These are phyloP conservation scores for Puntigrus tetrazona DNA, from an alignment of 2,113 vertebrate genomes.

Conservation along the genomic window DNA sequence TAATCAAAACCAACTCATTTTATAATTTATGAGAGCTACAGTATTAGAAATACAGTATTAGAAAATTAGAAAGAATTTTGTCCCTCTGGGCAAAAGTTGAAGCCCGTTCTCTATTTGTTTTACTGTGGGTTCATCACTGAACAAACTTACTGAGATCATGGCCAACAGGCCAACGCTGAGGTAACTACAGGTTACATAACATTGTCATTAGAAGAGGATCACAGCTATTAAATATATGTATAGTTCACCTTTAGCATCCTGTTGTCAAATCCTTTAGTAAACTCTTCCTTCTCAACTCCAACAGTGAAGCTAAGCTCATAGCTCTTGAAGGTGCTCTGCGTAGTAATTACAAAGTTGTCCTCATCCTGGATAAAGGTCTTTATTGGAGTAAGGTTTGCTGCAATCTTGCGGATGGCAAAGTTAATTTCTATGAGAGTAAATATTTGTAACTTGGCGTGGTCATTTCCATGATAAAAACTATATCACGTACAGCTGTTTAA, in stretches of 20 bases:
- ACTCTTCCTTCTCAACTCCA: slow-evolving; percentile 87
- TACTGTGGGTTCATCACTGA: background rate
- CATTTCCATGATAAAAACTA: background rate
- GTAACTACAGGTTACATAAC: background rate
- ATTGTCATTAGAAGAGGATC: background rate
- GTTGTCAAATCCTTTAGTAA: slow-evolving; percentile 87
- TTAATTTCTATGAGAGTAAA: slow-evolving; percentile 80
- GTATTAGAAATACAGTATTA: background rate
- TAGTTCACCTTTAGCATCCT: slow-evolving; percentile 80
- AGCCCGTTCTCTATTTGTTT: slow-evolving; percentile 11
- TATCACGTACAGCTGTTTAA: no score
- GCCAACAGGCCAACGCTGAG: background rate
- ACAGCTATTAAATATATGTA: background rate
- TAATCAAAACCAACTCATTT: no score
- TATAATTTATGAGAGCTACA: no score
- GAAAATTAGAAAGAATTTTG: background rate
- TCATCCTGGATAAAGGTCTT: slow-evolving; percentile 87
- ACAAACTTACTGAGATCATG: slow-evolving; percentile 30
- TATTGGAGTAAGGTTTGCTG: slow-evolving; percentile 82
- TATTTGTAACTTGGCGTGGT: background rate
- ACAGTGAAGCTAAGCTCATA: slow-evolving; percentile 83
- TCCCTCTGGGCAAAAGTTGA: background rate
- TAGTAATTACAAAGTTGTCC: slow-evolving; percentile 84
- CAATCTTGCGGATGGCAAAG: slow-evolving; percentile 92
- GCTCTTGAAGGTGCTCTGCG: slow-evolving; percentile 89